A percentile compares a stretch with the other conserved stretches of the same genome.
These are phyloP conservation scores for Philypnodon macrostomus DNA, from an alignment of 2,797 vertebrate genomes.

Conservation along the genomic window DNA sequence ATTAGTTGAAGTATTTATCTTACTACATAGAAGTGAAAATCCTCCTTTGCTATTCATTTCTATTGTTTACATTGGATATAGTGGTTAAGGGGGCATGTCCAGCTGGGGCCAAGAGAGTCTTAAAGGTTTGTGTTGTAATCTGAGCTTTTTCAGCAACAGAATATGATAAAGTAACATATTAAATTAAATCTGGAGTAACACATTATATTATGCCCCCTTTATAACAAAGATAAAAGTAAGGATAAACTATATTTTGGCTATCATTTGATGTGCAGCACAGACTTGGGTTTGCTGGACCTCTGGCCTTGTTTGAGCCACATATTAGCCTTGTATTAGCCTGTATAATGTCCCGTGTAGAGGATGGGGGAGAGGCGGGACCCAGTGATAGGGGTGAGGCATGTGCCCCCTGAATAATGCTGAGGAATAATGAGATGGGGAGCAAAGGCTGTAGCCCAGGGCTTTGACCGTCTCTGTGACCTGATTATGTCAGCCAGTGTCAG, in stretches of 20 bases:
- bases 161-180: too few species aligned
- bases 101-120: too few species aligned
- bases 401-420: constrained; percentile 84
- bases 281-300: constrained; percentile 54
- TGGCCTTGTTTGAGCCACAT: constrained; percentile 56
- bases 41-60: too few species aligned
- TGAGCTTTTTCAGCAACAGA: too few species aligned
- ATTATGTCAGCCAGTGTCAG: constrained; percentile 89
- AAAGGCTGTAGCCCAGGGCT: constrained; percentile 84
- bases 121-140: too few species aligned
- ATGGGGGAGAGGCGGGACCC: constrained; percentile 24
- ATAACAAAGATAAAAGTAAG: constrained; percentile 23
- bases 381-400: constrained; percentile 72
- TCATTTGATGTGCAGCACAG: constrained; percentile 16
- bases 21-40: too few species aligned
- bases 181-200: too few species aligned
- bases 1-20: too few species aligned
- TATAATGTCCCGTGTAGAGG: constrained; percentile 58
- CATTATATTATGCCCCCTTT: too few species aligned
- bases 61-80: too few species aligned
- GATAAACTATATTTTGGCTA: constrained; percentile 9
- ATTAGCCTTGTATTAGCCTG: constrained; percentile 66
- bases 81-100: too few species aligned
- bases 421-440: constrained; percentile 85
- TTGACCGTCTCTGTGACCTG: constrained; percentile 89